Conservation (phyloP, 2,113 vertebrate species). For the Phyllostomus discolor region DNA sequence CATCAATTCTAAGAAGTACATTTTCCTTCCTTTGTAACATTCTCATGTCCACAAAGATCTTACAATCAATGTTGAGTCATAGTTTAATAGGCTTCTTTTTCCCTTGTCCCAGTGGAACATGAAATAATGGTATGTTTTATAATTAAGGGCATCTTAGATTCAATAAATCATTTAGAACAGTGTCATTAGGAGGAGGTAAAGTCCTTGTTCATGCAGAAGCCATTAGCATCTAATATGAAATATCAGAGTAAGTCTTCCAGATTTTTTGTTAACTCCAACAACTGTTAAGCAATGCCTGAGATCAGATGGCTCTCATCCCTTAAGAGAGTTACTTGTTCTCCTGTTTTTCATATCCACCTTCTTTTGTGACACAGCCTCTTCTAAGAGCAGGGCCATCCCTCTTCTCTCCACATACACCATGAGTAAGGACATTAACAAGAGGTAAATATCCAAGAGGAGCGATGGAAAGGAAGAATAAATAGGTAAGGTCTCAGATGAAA, state of each 20-base stretch:
- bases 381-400: neutral
- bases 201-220: neutral
- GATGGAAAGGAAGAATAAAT: neutral
- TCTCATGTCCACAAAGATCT: neutral
- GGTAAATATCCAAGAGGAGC: neutral
- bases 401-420: neutral
- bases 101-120: neutral
- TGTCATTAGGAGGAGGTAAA: neutral
- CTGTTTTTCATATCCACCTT: neutral
- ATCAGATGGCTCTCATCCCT: neutral
- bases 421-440: neutral
- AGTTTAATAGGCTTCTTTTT: neutral
- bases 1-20: neutral
- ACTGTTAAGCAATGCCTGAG: neutral
- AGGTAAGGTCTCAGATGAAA: neutral
- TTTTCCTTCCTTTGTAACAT: neutral
- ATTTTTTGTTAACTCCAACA: neutral
- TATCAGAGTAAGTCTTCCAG: neutral
- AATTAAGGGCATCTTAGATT: neutral
- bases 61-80: neutral
- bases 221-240: constrained; percentile 10
- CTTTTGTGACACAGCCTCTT: neutral
- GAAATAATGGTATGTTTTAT: constrained; percentile 22
- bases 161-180: constrained; percentile 26
- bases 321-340: neutral